Base-by-base conservation (phyloP, 2,113 vertebrate species). In the Speoplatyrhinus poulsoni region DNA sequence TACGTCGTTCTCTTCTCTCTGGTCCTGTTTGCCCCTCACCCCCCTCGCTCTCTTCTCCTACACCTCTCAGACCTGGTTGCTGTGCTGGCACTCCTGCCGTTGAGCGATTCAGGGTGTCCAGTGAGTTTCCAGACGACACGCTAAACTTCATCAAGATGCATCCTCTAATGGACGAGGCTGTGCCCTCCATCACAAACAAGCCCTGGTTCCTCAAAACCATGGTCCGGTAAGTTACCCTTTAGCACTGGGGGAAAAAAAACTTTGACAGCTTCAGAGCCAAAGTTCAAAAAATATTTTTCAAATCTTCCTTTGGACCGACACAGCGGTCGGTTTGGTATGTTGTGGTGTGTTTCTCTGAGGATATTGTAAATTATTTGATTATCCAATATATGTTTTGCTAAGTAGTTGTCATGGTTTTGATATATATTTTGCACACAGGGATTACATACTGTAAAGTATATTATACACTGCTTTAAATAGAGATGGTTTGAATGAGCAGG, bases 141-240 rank as follows among this genome's bases (percentile, higher is more conserved):
- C 91, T 99, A 80, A 98, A 98, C 90, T 99, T 99, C 87, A 97
- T 99, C 89, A 99, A 99, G 93, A 96, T 95, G 26, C 98, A 99
- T 86, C 97, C 98, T 1, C 91, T 99, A 79, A 98, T 99, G 97
- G 98, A 99, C 0, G 97, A 99, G 84, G 96, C 98, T 0, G 96
- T 98, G 49, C 94, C 97, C 58, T 96, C 98, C 62, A 93, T 98
- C 65, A 88, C 95, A 55, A 96, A 98, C 89, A 93, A 93, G 65
- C 98, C 98, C 0, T 99, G 97, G 96, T 99, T 99, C 86, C 93
- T 98, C 74, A 96, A 98, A 82, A 99, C 98, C 0, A 98, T 99
- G 96, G 98, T 99, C 81, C 96, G 98, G 98, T 99, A 81, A 36
- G 94, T 92, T 70, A 60, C 65, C 46, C 65, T 87, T 87, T 78